Conservation (phyloP, 2,113 vertebrate genomes). For the Caranx melampygus region DNA sequence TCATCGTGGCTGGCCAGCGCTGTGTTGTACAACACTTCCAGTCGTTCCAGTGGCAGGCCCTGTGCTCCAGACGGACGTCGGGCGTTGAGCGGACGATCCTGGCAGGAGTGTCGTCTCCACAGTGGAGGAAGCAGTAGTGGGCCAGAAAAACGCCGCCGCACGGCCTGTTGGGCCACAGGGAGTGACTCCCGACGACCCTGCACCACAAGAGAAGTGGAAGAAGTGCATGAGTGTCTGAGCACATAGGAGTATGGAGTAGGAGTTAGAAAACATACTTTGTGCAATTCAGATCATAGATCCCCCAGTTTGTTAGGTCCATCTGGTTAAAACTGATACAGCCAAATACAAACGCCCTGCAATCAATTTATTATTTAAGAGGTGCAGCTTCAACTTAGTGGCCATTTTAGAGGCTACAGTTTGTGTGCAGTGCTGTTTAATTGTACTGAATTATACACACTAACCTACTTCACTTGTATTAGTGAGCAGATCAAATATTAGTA, state of each 20-base stretch:
- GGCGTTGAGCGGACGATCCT: slow-evolving; percentile 67
- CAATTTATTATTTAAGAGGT: too few relatives aligned
- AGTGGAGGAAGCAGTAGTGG: slow-evolving; percentile 83
- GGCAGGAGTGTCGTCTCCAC: slow-evolving; percentile 76
- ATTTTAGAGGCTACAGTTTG: neutral
- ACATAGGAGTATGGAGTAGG: too few relatives aligned
- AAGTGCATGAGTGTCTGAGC: neutral
- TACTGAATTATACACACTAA: neutral
- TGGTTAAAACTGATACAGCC: too few relatives aligned
- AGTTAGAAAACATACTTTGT: too few relatives aligned
- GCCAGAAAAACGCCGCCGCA: slow-evolving; percentile 87
- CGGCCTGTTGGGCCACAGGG: slow-evolving; percentile 58
- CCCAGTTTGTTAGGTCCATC: too few relatives aligned
- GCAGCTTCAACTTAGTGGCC: too few relatives aligned
- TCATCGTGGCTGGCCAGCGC: slow-evolving; percentile 83
- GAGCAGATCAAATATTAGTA: neutral
- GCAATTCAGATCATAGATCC: too few relatives aligned
- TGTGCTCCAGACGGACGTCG: slow-evolving; percentile 6
- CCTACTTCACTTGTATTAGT: neutral
- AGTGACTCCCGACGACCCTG: slow-evolving; percentile 70
- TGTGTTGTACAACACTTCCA: slow-evolving; percentile 76
- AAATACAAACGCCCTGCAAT: too few relatives aligned
- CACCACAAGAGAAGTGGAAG: neutral
- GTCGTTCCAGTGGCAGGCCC: slow-evolving; percentile 65
- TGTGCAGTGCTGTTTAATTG: neutral